A percentile compares a stretch with the other conserved stretches of the same genome.
Evolutionary conservation across 2,888 invertebrate species (phyloP).

Genomic region (Biston stratarius): DNA sequence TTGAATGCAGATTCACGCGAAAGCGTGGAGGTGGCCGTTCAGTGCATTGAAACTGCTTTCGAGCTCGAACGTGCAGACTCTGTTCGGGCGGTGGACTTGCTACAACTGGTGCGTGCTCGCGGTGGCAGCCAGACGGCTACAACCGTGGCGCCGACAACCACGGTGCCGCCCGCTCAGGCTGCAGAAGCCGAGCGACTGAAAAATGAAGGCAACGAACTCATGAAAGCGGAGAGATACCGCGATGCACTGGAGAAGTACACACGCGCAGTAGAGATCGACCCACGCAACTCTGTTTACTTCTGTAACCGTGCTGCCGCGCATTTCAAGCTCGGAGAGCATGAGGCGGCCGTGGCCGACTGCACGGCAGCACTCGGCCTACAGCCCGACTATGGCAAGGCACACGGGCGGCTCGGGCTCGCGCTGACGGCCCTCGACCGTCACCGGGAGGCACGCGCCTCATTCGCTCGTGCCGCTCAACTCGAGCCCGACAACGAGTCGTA

Average conservation of each 20-base stretch:
- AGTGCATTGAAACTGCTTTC: constrained; percentile 97
- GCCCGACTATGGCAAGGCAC: constrained; percentile 97
- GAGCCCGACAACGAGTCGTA: constrained; percentile 98
- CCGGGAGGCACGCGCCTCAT: constrained; percentile 94
- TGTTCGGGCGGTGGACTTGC: constrained; percentile 66
- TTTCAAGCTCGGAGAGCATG: constrained; percentile 94
- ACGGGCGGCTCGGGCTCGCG: constrained; percentile 96
- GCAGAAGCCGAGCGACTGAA: constrained; percentile 94
- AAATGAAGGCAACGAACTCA: constrained; percentile 94
- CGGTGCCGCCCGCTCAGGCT: constrained; percentile 56
- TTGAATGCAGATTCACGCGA: constrained; percentile 86
- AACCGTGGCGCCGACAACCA: constrained; percentile 42
- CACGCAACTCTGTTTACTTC: constrained; percentile 96
- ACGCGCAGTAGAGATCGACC: constrained; percentile 95
- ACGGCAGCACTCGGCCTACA: constrained; percentile 95
- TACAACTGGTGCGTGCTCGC: constrained; percentile 66
- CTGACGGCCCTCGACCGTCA: constrained; percentile 94
- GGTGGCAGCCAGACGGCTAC: constrained; percentile 54
- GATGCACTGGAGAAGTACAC: constrained; percentile 95
- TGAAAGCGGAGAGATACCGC: constrained; percentile 92
- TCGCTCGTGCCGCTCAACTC: constrained; percentile 94
- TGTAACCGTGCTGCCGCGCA: constrained; percentile 99
- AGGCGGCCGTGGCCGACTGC: constrained; percentile 95
- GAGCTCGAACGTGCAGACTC: constrained; percentile 87
- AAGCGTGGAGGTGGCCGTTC: constrained; percentile 96